Percentiles rank a stretch among this genome's conserved stretches.
phyloP scores from a whole-genome alignment of 2,888 invertebrate genomes.

The Drosophila pseudotakahashii region DNA sequence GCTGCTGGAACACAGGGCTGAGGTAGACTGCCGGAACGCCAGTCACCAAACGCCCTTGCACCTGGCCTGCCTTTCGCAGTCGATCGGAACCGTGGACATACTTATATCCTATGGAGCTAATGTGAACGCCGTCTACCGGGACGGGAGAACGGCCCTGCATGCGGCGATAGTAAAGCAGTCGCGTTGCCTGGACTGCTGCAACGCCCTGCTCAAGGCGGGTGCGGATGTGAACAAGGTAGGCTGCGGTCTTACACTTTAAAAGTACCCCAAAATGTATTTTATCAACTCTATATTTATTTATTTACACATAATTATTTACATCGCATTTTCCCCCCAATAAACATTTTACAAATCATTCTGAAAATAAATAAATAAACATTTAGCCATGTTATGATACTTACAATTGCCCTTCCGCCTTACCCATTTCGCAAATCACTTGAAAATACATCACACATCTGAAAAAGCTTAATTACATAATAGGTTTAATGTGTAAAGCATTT shows the following conservation, averaged over 20 bases:
- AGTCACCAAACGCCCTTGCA: constrained; percentile 93
- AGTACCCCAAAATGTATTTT: too few relatives aligned
- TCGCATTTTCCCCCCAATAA: too few relatives aligned
- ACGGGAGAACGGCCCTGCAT: constrained; percentile 92
- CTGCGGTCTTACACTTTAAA: too few relatives aligned
- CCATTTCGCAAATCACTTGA: too few relatives aligned
- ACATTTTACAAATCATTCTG: background rate
- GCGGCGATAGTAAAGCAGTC: constrained; percentile 92
- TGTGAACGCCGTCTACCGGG: constrained; percentile 88
- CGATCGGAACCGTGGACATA: constrained; percentile 90
- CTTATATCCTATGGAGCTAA: constrained; percentile 88
- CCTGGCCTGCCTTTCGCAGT: constrained; percentile 92
- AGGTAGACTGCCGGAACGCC: constrained; percentile 90
- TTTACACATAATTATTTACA: too few relatives aligned
- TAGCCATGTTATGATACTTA: too few relatives aligned
- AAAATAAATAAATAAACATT: background rate
- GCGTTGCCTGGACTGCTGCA: constrained; percentile 88
- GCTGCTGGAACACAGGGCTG: constrained; percentile 90
- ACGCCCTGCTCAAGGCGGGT: constrained; percentile 87
- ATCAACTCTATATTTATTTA: too few relatives aligned
- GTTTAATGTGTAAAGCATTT: too few relatives aligned
- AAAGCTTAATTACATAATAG: too few relatives aligned
- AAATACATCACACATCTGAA: too few relatives aligned
- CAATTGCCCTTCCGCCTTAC: too few relatives aligned
- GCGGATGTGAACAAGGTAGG: constrained; percentile 89